Evolutionary conservation across 30 jellyfish, hydroid and myxozoan species (phyloP).

Genomic region (Aurelia sp.): DNA sequence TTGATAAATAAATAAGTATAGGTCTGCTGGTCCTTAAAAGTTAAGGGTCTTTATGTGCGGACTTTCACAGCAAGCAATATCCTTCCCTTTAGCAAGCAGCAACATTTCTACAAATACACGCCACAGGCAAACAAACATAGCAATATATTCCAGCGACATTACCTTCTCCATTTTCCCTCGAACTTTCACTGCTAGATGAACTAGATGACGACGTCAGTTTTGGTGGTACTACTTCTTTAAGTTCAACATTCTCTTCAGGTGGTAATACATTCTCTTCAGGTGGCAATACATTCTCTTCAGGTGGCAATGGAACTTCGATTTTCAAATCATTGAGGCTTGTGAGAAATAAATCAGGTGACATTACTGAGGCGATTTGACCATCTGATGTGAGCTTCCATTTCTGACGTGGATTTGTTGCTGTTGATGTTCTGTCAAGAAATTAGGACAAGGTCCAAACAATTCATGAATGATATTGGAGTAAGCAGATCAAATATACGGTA

Average conservation of each 20-base stretch:
- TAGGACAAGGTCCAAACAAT: not conserved
- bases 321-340: constrained; percentile 24
- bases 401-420: constrained; percentile 2
- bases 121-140: no score
- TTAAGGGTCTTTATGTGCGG: no score
- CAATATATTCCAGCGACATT: not conserved
- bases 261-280: not conserved
- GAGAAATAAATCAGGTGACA: constrained; percentile 20
- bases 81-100: no score
- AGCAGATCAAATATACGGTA: no score
- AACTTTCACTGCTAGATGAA: constrained; percentile 17
- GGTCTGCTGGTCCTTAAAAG: no score
- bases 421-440: not conserved
- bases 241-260: not conserved
- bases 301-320: constrained; percentile 11
- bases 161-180: not conserved
- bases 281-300: not conserved
- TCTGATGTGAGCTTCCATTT: constrained; percentile 83
- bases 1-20: no score
- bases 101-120: no score
- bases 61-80: no score
- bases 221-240: not conserved
- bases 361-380: constrained; percentile 66
- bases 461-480: no score
- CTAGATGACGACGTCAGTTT: constrained; percentile 7